A percentile compares a stretch with the other conserved stretches of the same genome.
Evolutionary conservation across 2,797 vertebrate genomes (phyloP).

Genomic region (Mastacembelus armatus): DNA sequence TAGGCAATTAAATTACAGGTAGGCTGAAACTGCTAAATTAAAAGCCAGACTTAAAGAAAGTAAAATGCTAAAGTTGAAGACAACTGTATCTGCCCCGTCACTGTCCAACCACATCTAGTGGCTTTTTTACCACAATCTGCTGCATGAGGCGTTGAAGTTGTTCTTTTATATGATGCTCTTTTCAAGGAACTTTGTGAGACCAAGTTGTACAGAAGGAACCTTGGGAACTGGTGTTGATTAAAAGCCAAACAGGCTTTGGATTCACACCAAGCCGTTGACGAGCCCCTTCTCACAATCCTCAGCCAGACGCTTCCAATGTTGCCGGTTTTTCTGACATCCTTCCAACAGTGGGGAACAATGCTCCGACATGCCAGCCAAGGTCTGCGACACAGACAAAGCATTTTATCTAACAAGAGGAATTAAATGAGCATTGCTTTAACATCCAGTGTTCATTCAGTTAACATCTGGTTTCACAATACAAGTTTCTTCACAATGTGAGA

Average conservation of each 20-base stretch:
- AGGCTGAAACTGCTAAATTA: not conserved
- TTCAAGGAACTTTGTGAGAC: constrained; percentile 33
- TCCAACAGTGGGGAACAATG: constrained; percentile 93
- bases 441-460: not conserved
- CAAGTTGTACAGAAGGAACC: not conserved
- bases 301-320: constrained; percentile 92
- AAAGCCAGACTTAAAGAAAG: not conserved
- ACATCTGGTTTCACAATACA: not conserved
- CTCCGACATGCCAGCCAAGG: constrained; percentile 89
- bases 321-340: constrained; percentile 93
- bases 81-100: not conserved
- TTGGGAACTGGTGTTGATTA: constrained; percentile 6
- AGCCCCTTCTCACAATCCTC: constrained; percentile 90
- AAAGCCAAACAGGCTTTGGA: not conserved
- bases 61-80: not conserved
- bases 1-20: too few relatives aligned
- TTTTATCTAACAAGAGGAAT: not conserved
- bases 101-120: not conserved
- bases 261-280: constrained; percentile 84
- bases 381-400: constrained; percentile 78
- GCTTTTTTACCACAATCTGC: not conserved
- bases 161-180: constrained; percentile 16
- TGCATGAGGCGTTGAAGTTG: not conserved
- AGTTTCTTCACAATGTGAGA: not conserved
- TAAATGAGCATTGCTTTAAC: not conserved